Evolutionary conservation across 1,140 invertebrate species (phyloP), one percentile per base, ranked within the genome.

Genomic region (Cardiocondyla obscurior): DNA sequence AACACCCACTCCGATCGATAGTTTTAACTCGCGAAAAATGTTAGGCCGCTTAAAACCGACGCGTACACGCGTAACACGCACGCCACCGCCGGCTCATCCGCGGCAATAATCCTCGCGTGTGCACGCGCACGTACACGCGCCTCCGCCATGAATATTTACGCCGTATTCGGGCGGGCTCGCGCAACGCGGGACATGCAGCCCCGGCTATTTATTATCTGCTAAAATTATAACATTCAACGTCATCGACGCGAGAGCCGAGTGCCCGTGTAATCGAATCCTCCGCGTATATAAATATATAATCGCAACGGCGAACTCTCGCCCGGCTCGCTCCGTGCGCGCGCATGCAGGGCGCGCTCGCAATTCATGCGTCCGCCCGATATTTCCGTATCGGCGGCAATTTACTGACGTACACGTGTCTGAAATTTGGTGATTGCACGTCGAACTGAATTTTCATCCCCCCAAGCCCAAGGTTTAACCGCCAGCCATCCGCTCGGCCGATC

Each of bases 331-430:
- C 46, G 16, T 3, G n/a, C 44, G 44, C 30, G 39, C 16, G 55
- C 57, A 22, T 22, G 70, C 3, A 5, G 7, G 25, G 74, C 39
- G 6, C 25, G 65, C 36, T 55, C 64, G 67, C 83, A 73, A 86
- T 82, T 85, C 85, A 73, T 86, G 85, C 85, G 49, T 73, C 67
- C 79, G 60, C 12, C 83, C 67, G 85, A 82, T 86, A 86, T 86
- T 86, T 86, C 83, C 85, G 85, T 86, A 85, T 85, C 85, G 85
- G 25, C 67, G 83, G 85, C 76, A 85, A 86, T 86, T 86, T 85
- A 73, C 49, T 73, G 64, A 72, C 77, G 58, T 82, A 72, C 65
- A 62, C 83, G 73, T 84, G 74, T 86, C 84, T 86, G 76, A 86
- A 85, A 86, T 86, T 86, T 76, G 70, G 33, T 85, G 85, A 85